phyloP scores from a whole-genome alignment of 2,113 vertebrate species.

The Epinephelus moara region DNA sequence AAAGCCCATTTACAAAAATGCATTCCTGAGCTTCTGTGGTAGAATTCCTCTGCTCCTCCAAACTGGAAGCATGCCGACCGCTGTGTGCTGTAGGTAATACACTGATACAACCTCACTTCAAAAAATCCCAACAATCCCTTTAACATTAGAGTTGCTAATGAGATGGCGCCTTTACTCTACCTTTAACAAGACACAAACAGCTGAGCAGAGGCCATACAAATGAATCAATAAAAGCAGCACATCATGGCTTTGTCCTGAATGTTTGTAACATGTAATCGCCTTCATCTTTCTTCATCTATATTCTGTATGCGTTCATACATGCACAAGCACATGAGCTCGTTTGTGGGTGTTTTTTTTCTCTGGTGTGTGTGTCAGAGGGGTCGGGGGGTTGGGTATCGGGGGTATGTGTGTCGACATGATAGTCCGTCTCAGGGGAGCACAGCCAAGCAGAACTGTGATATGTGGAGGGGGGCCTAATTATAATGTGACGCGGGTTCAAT shows the following conservation, averaged over 20 bases:
- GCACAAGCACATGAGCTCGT: constrained; percentile 4
- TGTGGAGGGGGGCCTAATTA: constrained; percentile 71
- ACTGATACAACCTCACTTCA: too few relatives aligned
- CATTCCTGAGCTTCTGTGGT: too few relatives aligned
- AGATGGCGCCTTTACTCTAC: neutral
- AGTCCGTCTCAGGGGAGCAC: constrained; percentile 70
- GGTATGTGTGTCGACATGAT: constrained; percentile 61
- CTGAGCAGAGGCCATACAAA: neutral
- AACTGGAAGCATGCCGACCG: too few relatives aligned
- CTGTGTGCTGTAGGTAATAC: too few relatives aligned
- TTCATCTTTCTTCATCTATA: neutral
- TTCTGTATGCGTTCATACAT: neutral
- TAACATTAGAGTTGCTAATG: constrained; percentile 15
- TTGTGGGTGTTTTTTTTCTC: constrained; percentile 33
- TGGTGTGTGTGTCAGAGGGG: constrained; percentile 36
- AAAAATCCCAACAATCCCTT: neutral
- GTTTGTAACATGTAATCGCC: neutral
- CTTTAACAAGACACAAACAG: constrained; percentile 6
- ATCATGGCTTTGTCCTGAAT: neutral
- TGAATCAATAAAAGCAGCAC: neutral
- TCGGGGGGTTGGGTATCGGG: constrained; percentile 16
- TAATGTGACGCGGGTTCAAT: constrained; percentile 54
- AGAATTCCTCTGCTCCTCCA: too few relatives aligned
- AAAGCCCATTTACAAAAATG: too few relatives aligned
- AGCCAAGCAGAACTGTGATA: constrained; percentile 75